Evolutionary conservation across 2,113 vertebrate species (phyloP).

Genomic region (Halichoerus grypus): DNA sequence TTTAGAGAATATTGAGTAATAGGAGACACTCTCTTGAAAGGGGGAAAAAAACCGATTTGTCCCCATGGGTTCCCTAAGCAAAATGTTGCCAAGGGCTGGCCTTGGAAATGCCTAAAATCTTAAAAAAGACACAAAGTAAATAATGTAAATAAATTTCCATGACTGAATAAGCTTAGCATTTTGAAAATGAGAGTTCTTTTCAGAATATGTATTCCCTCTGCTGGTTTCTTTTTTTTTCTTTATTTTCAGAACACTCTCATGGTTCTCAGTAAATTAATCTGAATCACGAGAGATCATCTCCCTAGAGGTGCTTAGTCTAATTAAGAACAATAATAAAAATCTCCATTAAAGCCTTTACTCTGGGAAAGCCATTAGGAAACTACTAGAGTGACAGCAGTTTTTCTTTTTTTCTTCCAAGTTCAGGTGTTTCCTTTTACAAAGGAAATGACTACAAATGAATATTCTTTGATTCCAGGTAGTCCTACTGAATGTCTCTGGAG

Average conservation of each 20-base stretch:
- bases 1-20: background rate
- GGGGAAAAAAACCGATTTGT: background rate
- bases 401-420: background rate
- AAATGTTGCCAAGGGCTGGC: background rate
- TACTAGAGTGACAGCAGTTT: background rate
- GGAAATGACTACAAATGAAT: background rate
- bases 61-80: background rate
- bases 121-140: slow-evolving; percentile 44
- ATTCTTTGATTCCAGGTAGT: background rate
- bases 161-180: background rate
- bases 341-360: slow-evolving; percentile 11
- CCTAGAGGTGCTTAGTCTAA: slow-evolving; percentile 27
- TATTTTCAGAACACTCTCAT: background rate
- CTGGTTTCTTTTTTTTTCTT: background rate
- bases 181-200: slow-evolving; percentile 55
- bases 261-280: slow-evolving; percentile 49
- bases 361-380: slow-evolving; percentile 40
- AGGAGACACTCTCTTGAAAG: background rate
- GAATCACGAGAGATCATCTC: slow-evolving; percentile 38
- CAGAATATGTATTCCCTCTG: background rate
- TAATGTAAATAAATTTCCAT: slow-evolving; percentile 36
- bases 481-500: background rate
- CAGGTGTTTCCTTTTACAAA: background rate
- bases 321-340: slow-evolving; percentile 61
- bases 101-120: slow-evolving; percentile 14